Evolutionary conservation across 2,888 invertebrate genomes (phyloP).

Genomic region (Altica lythri): DNA sequence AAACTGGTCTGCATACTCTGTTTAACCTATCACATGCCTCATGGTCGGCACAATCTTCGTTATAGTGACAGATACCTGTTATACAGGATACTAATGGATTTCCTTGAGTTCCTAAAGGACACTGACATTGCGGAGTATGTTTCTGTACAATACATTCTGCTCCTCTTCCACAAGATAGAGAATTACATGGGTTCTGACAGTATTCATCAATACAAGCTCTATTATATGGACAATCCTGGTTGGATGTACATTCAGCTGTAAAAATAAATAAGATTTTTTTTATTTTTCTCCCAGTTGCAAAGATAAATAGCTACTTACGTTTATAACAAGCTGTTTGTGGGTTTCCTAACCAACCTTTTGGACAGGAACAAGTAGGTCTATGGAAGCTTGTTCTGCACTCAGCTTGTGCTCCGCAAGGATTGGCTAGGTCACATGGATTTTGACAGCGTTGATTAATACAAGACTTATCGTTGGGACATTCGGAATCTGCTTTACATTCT

Average conservation of each 20-base stretch:
- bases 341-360: constrained; percentile 84
- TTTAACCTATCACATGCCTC: constrained; percentile 85
- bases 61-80: constrained; percentile 82
- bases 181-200: constrained; percentile 77
- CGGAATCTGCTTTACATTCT: constrained; percentile 74
- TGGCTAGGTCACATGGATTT: constrained; percentile 76
- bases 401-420: constrained; percentile 81
- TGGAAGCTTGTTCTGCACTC: constrained; percentile 78
- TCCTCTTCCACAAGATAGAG: constrained; percentile 75
- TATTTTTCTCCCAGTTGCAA: not conserved
- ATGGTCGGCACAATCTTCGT: constrained; percentile 84
- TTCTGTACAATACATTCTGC: constrained; percentile 76
- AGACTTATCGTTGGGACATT: constrained; percentile 77
- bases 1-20: constrained; percentile 80
- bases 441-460: constrained; percentile 81
- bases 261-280: constrained; percentile 15
- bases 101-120: constrained; percentile 84
- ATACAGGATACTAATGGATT: constrained; percentile 82
- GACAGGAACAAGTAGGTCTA: constrained; percentile 83
- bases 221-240: constrained; percentile 83
- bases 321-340: constrained; percentile 84
- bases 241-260: constrained; percentile 78
- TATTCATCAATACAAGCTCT: constrained; percentile 79
- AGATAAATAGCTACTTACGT: constrained; percentile 65
- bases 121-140: constrained; percentile 80